Conservation (phyloP, 2,797 vertebrate genomes). For the Pipistrellus pygmaeus region DNA sequence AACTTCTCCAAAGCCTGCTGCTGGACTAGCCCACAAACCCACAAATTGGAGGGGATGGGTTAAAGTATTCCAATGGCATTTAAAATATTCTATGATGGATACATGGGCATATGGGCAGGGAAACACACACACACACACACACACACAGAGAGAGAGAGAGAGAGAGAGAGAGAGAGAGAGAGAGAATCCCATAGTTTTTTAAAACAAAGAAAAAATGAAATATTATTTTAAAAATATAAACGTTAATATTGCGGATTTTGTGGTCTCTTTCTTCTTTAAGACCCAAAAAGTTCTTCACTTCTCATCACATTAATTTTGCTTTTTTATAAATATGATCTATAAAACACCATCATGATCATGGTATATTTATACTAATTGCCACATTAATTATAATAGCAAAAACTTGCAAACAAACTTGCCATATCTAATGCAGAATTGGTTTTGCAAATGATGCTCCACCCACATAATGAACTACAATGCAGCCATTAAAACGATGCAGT, state of each 20-base stretch:
- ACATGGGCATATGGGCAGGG: background rate
- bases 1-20: slow-evolving; percentile 77
- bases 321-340: slow-evolving; percentile 25
- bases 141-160: no score
- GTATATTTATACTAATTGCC: background rate
- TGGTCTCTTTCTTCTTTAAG: background rate
- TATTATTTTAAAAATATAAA: slow-evolving; percentile 7
- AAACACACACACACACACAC: background rate
- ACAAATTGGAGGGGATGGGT: slow-evolving; percentile 67
- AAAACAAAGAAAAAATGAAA: slow-evolving; percentile 26
- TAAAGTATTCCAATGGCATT: slow-evolving; percentile 57
- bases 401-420: slow-evolving; percentile 34
- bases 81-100: slow-evolving; percentile 47
- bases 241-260: background rate
- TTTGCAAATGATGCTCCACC: background rate
- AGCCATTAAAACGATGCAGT: background rate
- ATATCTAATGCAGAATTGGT: background rate
- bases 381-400: slow-evolving; percentile 51
- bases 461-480: background rate
- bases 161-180: no score
- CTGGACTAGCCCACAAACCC: slow-evolving; percentile 77
- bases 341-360: background rate
- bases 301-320: background rate
- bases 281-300: slow-evolving; percentile 2
- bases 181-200: background rate